phyloP scores from a whole-genome alignment of 2,888 invertebrate species.

The Limnephilus auricula region DNA sequence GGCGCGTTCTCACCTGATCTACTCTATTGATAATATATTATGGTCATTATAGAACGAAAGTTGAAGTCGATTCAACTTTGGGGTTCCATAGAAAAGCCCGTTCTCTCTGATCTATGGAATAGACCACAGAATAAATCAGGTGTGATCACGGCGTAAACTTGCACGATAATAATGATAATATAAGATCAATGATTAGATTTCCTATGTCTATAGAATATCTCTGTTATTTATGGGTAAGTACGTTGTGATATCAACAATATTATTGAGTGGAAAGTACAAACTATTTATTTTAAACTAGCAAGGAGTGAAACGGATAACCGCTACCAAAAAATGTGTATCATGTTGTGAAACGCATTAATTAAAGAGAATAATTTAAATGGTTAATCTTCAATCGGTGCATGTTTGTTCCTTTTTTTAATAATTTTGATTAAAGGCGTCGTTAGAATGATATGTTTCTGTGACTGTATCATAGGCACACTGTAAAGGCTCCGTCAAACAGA shows the following conservation, averaged over 20 bases:
- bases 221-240: background rate
- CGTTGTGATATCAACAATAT: background rate
- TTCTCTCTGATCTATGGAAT: too few relatives aligned
- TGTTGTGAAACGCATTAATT: background rate
- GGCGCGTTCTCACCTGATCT: too few relatives aligned
- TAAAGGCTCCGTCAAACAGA: too few relatives aligned
- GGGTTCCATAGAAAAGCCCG: too few relatives aligned
- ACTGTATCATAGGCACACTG: background rate
- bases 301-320: background rate
- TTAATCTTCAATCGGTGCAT: background rate
- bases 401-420: background rate
- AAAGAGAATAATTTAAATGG: background rate
- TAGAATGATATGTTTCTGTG: background rate
- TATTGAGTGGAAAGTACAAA: background rate
- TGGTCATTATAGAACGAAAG: too few relatives aligned
- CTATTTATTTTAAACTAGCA: background rate
- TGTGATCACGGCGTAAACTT: too few relatives aligned
- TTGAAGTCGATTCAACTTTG: too few relatives aligned
- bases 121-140: too few relatives aligned
- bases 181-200: too few relatives aligned
- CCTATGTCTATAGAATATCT: too few relatives aligned
- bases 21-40: too few relatives aligned
- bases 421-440: background rate
- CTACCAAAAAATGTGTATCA: background rate
- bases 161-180: too few relatives aligned